phyloP scores from a whole-genome alignment of 2,113 vertebrate genomes.

The Charadrius vociferus region DNA sequence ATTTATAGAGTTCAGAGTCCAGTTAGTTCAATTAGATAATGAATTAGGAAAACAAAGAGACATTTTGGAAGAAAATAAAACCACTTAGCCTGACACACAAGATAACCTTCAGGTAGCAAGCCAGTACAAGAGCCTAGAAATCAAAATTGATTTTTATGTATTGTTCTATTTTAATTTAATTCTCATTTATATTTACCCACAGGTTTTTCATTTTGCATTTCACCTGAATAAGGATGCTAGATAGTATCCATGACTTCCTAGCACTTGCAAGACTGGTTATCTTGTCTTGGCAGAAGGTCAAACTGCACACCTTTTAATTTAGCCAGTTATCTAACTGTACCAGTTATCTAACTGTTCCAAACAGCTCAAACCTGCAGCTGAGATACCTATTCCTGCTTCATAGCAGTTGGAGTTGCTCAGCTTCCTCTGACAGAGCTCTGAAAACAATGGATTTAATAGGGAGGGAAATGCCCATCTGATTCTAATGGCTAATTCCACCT shows the following conservation, averaged over 20 bases:
- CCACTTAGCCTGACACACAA: not conserved
- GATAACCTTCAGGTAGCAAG: not conserved
- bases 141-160: not conserved
- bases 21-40: constrained; percentile 18
- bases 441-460: constrained; percentile 15
- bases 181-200: not conserved
- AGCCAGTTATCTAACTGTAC: not conserved
- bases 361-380: not conserved
- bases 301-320: not conserved
- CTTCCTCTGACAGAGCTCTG: constrained; percentile 9
- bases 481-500: not conserved
- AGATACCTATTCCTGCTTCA: not conserved
- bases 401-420: not conserved
- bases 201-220: not conserved
- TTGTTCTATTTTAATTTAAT: not conserved
- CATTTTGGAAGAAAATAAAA: constrained; percentile 15
- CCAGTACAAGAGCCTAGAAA: not conserved
- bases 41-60: constrained; percentile 47
- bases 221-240: not conserved
- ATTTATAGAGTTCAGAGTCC: constrained; percentile 16
- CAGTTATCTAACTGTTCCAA: not conserved
- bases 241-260: not conserved
- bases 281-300: not conserved
- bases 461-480: not conserved
- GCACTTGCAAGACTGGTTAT: not conserved